Evolutionary conservation across 2,113 vertebrate genomes (phyloP).

Genomic region (Cricetomys ansorgei): DNA sequence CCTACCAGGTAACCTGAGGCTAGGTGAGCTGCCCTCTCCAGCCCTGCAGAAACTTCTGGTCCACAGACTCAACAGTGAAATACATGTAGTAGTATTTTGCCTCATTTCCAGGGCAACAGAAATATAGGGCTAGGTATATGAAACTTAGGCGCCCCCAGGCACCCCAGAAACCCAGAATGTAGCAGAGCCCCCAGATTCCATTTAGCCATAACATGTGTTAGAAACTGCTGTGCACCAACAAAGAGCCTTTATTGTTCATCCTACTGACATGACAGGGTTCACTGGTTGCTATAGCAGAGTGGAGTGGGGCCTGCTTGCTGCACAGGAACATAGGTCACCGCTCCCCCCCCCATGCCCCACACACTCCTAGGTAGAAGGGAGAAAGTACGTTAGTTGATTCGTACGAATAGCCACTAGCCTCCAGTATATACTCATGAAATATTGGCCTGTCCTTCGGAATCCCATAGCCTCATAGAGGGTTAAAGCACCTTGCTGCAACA

Average conservation of each 20-base stretch:
- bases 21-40: not conserved
- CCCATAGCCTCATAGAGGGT: not conserved
- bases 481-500: not conserved
- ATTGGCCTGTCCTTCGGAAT: not conserved
- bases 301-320: not conserved
- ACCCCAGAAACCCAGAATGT: not conserved
- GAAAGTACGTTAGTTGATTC: not conserved
- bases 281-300: not conserved
- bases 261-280: no score
- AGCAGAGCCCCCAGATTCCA: no score
- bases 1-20: not conserved
- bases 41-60: not conserved
- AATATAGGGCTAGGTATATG: not conserved
- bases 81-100: not conserved
- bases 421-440: not conserved
- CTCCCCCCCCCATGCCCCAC: no score
- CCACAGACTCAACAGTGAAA: not conserved
- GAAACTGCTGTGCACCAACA: not conserved
- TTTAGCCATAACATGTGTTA: no score
- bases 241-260: not conserved
- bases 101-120: not conserved
- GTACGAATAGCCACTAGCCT: not conserved
- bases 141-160: not conserved
- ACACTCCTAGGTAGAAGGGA: not conserved
- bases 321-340: not conserved